Conservation (phyloP, 1,140 invertebrate genomes). For the Plutomurus gul region DNA sequence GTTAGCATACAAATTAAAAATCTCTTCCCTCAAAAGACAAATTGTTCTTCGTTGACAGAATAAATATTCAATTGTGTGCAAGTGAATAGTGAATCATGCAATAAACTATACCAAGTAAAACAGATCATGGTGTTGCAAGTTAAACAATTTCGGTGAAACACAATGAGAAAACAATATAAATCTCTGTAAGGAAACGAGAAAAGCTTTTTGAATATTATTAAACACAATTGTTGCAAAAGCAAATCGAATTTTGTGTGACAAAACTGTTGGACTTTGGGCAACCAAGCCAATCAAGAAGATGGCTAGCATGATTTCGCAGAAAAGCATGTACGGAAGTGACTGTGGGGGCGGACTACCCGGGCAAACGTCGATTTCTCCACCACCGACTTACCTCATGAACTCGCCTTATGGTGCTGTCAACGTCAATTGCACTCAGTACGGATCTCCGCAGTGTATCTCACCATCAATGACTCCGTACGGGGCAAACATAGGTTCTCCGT, state of each 20-base stretch:
- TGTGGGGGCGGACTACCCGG: constrained; percentile 37
- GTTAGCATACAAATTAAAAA: neutral
- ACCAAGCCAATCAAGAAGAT: neutral
- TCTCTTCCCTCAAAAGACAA: neutral
- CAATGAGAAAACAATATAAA: too few relatives aligned
- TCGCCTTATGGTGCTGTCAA: constrained; percentile 37
- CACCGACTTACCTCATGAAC: constrained; percentile 44
- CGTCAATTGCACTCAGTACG: constrained; percentile 48
- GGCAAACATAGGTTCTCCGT: constrained; percentile 41
- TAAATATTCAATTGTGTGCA: too few relatives aligned
- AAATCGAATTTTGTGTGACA: too few relatives aligned
- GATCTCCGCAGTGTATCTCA: constrained; percentile 47
- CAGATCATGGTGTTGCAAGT: too few relatives aligned
- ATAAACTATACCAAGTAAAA: too few relatives aligned
- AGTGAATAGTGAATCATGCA: too few relatives aligned
- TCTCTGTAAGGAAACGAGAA: too few relatives aligned
- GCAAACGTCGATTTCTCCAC: constrained; percentile 48
- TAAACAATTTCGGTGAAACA: too few relatives aligned
- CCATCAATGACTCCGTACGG: constrained; percentile 45
- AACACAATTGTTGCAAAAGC: too few relatives aligned
- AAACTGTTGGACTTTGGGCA: neutral
- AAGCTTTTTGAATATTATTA: too few relatives aligned
- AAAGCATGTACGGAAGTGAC: constrained; percentile 22
- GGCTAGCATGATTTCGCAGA: constrained; percentile 32
- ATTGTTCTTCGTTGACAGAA: neutral